Base-by-base conservation (phyloP, 2,888 invertebrate genomes). In the Papilio elwesi region DNA sequence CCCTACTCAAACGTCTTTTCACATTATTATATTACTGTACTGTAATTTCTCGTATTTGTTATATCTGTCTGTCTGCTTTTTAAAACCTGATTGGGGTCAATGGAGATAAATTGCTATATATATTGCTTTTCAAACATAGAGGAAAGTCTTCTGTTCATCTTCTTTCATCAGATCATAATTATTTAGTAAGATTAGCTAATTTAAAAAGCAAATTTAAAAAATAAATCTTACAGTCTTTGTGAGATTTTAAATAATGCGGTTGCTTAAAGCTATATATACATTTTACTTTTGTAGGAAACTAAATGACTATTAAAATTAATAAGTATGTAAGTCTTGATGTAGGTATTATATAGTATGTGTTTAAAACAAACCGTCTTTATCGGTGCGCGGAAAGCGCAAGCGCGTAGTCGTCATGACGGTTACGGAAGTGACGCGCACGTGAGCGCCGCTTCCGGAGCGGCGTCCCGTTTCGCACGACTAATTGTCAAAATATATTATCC, bases 371-470 rank as follows among this genome's bases (percentile, higher is more conserved):
- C 51, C 7, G 8, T 80, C 79, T 83, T 84, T 6, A 43, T 3
- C 9, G 0, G 43, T 43, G 86, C 87, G 90, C 89, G 90, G 88
- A 90, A 89, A 83, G 80, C 78, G 47, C 47, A 70, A 49, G 70
- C 73, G 73, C 76, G 84, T 84, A 89, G 88, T 82, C 89, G 90
- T 89, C 90, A 90, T 91, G 87, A 86, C 84, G 84, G 82, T 81
- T 81, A 82, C 90, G 92, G 92, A 93, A 90, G 89, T 86, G 86
- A 87, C 87, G 90, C 90, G 91, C 92, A 92, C 92, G 93, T 92
- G 92, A 90, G 86, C 85, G 85, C 83, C 83, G 83, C 89, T 91
- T 93, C 92, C 92, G 91, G 86, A 67, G 78, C 79, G 79, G 82
- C 88, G 88, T 91, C 90, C 91, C 91, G 90, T 90, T 91, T 86